Evolutionary conservation across 35 echinoderm and acorn worm genomes (phyloP), one percentile per base, ranked within the genome.

Genomic region (Stichopus chloronotus): DNA sequence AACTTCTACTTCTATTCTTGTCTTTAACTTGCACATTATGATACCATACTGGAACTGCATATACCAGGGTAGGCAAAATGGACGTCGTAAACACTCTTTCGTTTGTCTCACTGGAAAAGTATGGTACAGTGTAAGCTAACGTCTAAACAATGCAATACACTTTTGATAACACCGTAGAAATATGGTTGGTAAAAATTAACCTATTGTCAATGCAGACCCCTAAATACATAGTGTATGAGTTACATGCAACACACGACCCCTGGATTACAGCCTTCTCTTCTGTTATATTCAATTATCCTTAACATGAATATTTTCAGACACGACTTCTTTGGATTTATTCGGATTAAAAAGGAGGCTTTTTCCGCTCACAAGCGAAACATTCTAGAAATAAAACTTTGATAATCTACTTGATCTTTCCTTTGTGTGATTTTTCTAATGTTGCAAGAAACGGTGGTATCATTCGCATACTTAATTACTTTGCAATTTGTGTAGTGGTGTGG

Each of bases 381-480:
- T 78, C 9, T 78, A 21, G 5, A 78, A 78, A 78, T 43, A 78
- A 78, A 78, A 6, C 22, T 17, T 23, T 79, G 77, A 79, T 52
- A 79, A 79, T 79, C 77, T 13, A 19, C 23, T 79, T 79, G 20
- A 79, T 79, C 77, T 79, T 6, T 23, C 77, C 77, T 0, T 1
- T 52, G 30, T 79, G 77, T 79, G 77, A 13, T 79, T 79, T 79
- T n/a, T 22, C 77, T 22, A 21, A 79, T 79, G 77, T 86, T 56
- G 83, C 56, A 86, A 86, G 83, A 86, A 86, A 86, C 83, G 83
- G 56, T 17, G n/a, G n/a, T 79, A 53, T 85, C 53, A 58, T 71
- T 1, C n/a, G 65, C 65, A 4, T 71, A 71, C 1, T 68, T 71
- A 11, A n/a, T 71, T 2, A 71, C 65, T 2, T 71, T 71, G n/a